Evolutionary conservation across 37 sponge, comb jelly and placozoan genomes (phyloP).

Genomic region (Ephydatia muelleri): DNA sequence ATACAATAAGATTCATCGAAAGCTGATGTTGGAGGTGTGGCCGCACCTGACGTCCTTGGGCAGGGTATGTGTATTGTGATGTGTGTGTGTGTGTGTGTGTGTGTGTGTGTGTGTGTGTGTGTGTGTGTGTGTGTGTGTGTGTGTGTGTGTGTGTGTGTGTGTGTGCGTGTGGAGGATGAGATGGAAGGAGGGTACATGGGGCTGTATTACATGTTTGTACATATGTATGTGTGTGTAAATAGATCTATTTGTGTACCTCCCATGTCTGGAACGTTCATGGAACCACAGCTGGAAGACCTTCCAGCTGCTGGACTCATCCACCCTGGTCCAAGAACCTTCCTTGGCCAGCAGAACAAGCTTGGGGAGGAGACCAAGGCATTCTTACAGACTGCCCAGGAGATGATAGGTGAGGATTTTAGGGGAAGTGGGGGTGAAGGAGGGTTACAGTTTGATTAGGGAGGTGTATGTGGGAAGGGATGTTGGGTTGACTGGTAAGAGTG

Average conservation of each 20-base stretch:
- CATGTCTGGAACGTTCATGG: neutral
- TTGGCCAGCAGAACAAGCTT: conserved; percentile 72
- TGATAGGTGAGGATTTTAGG: conserved; percentile 48
- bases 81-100: neutral
- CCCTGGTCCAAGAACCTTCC: conserved; percentile 81
- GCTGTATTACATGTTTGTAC: no score
- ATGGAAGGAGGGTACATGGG: neutral
- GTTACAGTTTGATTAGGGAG: neutral
- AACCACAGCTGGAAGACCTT: conserved; percentile 62
- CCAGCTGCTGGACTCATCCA: conserved; percentile 61
- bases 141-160: conserved; percentile 21
- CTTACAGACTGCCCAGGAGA: conserved; percentile 70
- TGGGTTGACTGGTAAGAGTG: neutral
- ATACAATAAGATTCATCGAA: conserved; percentile 65
- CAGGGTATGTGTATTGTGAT: conserved; percentile 48
- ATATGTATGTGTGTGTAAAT: conserved; percentile 15
- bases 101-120: neutral
- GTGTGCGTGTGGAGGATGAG: conserved; percentile 4
- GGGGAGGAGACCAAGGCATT: conserved; percentile 57
- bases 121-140: conserved; percentile 11
- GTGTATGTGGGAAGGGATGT: neutral
- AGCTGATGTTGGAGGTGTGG: conserved; percentile 83
- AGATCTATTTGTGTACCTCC: neutral
- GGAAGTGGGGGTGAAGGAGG: neutral
- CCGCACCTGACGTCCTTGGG: conserved; percentile 77